Evolutionary conservation across 2,888 invertebrate genomes (phyloP), one percentile per base, ranked within the genome.

Genomic region (Hemithea aestivaria): DNA sequence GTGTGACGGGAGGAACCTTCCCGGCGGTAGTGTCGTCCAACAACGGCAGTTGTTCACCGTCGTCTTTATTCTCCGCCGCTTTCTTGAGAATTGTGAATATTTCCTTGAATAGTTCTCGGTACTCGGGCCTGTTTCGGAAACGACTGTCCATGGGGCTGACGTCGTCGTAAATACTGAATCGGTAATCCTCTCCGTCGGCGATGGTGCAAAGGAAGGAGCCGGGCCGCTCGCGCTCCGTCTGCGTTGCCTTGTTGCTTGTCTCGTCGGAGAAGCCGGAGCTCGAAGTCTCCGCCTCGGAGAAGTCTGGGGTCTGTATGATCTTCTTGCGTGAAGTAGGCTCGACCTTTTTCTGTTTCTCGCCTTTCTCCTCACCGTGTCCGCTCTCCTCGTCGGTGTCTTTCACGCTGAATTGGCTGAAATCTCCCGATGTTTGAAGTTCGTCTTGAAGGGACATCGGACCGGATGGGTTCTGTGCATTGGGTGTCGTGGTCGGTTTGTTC

Each of bases 161-260:
- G 65, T 93, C 93, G 61, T 93, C 93, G 66, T 95, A 95, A 66
- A 95, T 95, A 71, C 94, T 95, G 68, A 95, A 93, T 53, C 93
- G 92, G 70, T 94, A 94, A 67, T 95, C 94, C 55, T 94, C 94
- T 7, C 95, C 95, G 65, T 95, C 95, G 33, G 93, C 94, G 45
- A 95, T 94, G 1, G 94, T 93, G 78, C 94, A 95, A 32, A 95
- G 82, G 73, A 95, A 93, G 8, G 93, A 93, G n/a, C 94, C 95
- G 0, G 93, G 91, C 7, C 93, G 88, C 45, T 90, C 90, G 22
- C 89, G 90, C 46, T 95, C 95, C 0, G 95, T 96, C 66, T 96
- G 95, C 2, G 95, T 95, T 1, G 89, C 89, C 66, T 94, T 95
- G 72, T 94, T 94, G 71, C 93, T 92, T 1, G 93, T 94, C 72